A percentile compares a stretch with the other conserved stretches of the same genome.
Conservation (phyloP, 1,140 invertebrate species). For the Phthorimaea operculella region DNA sequence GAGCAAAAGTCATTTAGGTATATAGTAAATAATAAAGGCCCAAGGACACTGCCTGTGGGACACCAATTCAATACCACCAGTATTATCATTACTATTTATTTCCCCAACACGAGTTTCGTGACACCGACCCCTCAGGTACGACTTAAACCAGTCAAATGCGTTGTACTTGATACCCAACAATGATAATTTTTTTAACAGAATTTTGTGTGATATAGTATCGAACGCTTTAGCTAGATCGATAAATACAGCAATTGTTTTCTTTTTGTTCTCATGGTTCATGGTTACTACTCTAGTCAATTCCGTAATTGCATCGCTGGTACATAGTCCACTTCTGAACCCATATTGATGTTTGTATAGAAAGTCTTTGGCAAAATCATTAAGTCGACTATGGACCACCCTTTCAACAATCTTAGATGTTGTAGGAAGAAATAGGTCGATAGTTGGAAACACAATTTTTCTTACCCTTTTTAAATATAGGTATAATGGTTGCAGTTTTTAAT, state of each 20-base stretch:
- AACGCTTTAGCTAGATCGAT: not conserved
- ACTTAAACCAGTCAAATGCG: not conserved
- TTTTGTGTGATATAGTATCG: not conserved
- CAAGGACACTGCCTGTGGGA: not conserved
- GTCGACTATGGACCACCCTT: not conserved
- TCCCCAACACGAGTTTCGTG: not conserved
- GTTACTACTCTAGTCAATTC: not conserved
- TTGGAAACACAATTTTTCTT: not conserved
- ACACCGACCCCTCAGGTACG: not conserved
- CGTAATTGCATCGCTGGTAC: conserved; percentile 2
- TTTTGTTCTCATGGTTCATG: not conserved
- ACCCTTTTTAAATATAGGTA: conserved; percentile 2
- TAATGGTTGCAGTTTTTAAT: conserved; percentile 1
- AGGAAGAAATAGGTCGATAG: conserved; percentile 6
- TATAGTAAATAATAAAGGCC: not conserved
- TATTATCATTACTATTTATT: not conserved
- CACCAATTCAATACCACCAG: not conserved
- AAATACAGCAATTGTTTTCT: not conserved
- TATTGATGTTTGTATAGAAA: not conserved
- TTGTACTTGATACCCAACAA: not conserved
- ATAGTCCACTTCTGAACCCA: conserved; percentile 1
- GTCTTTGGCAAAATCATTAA: not conserved
- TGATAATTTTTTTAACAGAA: not conserved
- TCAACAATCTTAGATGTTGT: conserved; percentile 3
- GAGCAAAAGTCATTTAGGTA: not conserved